Evolutionary conservation across 2,888 invertebrate species (phyloP).

Genomic region (Cyclophora albipunctata): DNA sequence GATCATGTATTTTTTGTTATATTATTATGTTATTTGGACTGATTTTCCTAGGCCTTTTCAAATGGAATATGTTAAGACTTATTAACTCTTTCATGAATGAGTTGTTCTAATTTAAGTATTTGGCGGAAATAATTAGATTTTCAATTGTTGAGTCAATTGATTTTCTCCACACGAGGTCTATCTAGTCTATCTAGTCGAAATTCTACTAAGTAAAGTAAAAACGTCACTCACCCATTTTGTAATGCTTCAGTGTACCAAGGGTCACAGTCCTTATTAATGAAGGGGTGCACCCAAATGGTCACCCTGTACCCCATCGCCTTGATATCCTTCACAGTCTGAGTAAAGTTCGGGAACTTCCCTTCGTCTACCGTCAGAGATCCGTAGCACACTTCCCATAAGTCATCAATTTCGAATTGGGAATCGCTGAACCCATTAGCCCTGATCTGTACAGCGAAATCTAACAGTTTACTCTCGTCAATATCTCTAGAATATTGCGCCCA

Average conservation of each 20-base stretch:
- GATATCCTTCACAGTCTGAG: conserved; percentile 74
- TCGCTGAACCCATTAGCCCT: conserved; percentile 77
- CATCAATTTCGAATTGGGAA: conserved; percentile 90
- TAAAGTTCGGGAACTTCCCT: conserved; percentile 81
- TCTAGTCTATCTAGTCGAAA: no score
- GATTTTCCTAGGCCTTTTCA: no score
- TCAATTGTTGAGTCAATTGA: neutral
- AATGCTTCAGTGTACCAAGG: conserved; percentile 75
- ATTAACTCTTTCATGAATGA: no score
- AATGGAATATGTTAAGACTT: no score
- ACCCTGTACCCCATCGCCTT: conserved; percentile 81
- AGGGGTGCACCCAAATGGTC: conserved; percentile 91
- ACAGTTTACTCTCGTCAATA: conserved; percentile 77
- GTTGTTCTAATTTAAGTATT: neutral
- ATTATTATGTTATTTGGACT: no score
- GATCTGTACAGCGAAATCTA: conserved; percentile 81
- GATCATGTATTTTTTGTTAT: no score
- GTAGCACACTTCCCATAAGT: conserved; percentile 90
- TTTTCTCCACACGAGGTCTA: neutral
- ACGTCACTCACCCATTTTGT: conserved; percentile 61
- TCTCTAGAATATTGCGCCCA: conserved; percentile 83
- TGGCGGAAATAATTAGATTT: neutral
- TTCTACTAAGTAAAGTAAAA: neutral
- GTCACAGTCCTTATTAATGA: conserved; percentile 83
- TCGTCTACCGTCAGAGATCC: conserved; percentile 84